Conservation (phyloP, 2,113 vertebrate species). For the Pimephales promelas region DNA sequence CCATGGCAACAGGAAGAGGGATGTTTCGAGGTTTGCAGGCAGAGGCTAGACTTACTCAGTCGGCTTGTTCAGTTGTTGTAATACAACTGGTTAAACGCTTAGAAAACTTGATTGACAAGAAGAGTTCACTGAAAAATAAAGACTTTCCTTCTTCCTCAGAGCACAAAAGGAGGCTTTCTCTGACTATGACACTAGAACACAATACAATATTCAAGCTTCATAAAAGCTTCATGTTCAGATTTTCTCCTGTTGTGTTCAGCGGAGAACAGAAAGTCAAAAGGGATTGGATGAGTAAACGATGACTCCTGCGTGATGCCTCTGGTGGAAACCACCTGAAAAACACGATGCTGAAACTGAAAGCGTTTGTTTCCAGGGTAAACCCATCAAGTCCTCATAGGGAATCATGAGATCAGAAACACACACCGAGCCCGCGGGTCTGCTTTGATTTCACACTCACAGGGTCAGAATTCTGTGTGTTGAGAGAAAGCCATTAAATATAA, state of each 20-base stretch:
- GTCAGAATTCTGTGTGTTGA: not conserved
- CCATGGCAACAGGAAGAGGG: slow-evolving; percentile 20
- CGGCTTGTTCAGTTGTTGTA: not conserved
- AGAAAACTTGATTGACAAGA: not conserved
- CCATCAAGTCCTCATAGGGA: not conserved
- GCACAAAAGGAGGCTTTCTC: not conserved
- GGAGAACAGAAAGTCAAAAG: no score
- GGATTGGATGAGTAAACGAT: not conserved
- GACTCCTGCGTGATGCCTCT: no score
- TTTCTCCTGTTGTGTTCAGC: not conserved
- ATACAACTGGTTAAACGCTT: not conserved
- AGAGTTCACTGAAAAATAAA: not conserved
- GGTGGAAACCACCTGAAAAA: no score
- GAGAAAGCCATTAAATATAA: slow-evolving; percentile 4
- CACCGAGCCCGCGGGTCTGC: not conserved
- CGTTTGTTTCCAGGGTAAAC: not conserved
- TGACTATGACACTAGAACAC: not conserved
- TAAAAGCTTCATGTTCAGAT: not conserved
- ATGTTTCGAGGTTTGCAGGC: no score
- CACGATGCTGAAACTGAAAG: not conserved
- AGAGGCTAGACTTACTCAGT: no score
- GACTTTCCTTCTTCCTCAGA: not conserved
- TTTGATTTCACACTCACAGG: not conserved
- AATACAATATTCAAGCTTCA: not conserved
- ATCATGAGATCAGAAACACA: not conserved